A percentile compares a stretch with the other conserved stretches of the same genome.
These are phyloP conservation scores for Mormyrus lacerda DNA, from an alignment of 2,113 vertebrate species.

Conservation along the genomic window DNA sequence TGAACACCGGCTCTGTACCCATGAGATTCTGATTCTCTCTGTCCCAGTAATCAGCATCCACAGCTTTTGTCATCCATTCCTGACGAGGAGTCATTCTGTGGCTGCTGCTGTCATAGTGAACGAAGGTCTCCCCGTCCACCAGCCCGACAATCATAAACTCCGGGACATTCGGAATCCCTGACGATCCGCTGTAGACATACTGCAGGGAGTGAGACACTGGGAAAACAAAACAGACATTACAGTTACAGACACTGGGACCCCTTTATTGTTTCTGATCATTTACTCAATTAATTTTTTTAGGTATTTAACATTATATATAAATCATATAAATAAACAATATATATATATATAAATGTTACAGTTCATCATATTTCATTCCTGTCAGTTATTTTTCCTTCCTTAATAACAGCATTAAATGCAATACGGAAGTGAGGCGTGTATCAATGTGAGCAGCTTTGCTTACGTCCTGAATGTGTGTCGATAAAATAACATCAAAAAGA, in stretches of 20 bases:
- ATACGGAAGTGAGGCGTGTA: no score
- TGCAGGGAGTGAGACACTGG: not conserved
- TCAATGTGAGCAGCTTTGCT: no score
- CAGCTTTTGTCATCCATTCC: not conserved
- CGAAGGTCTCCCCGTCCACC: fast-evolving
- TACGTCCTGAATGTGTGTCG: no score
- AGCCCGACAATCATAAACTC: not conserved
- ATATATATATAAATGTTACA: no score
- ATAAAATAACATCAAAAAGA: no score
- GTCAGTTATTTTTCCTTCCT: no score
- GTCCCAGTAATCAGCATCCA: not conserved
- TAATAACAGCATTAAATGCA: no score
- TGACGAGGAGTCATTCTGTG: fast-evolving
- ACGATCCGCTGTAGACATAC: not conserved
- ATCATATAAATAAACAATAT: no score
- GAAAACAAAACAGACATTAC: not conserved
- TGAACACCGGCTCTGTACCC: not conserved
- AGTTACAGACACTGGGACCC: not conserved
- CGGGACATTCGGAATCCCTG: not conserved
- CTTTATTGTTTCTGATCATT: not conserved
- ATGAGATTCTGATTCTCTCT: fast-evolving
- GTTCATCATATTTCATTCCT: no score
- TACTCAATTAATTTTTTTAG: no score
- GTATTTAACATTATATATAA: no score
- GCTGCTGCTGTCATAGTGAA: not conserved